Evolutionary conservation across 2,797 vertebrate genomes (phyloP), one percentile per base, ranked within the genome.

Genomic region (Smutsia temminckii): DNA sequence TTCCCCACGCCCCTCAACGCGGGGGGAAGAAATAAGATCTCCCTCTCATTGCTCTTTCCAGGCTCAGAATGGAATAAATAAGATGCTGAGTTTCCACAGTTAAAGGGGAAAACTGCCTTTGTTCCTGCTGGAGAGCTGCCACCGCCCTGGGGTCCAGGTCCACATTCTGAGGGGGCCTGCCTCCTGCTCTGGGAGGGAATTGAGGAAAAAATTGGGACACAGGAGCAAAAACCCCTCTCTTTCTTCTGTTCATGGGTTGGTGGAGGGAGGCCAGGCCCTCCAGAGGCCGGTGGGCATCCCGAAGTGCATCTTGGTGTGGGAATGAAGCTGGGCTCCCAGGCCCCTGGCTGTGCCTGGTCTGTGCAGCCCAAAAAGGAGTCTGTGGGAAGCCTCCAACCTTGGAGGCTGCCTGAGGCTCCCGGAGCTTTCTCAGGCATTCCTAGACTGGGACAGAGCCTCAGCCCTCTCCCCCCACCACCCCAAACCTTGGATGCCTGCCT

Each of bases 351-450:
- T 13, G 80, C 87, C 91, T 91, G 94, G 90, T 93, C 95, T 96
- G 80, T 21, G 32, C 66, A 95, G 96, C 80, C 97, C 92, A 11
- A 71, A 53, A 75, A 89, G 71, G 74, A 95, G 3, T 90, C 13
- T 72, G 96, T 98, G 98, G 98, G 98, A 98, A 98, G 97, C 96
- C 96, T 97, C 96, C 94, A 96, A 81, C 97, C 95, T 96, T 1
- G 2, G 0, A 11, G 29, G 92, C 96, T 55, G 94, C 97, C 93
- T 49, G 21, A 7, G 13, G 93, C 95, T 97, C 94, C 59, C 25
- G 83, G 95, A 55, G 1, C 95, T 97, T 98, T 98, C 98, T 98
- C 98, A 98, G 96, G 97, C 98, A 98, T 98, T 98, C 97, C 97
- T 97, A 97, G 96, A 97, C 97, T 94, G 95, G 97, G 96, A 96